Evolutionary conservation across 2,888 invertebrate species (phyloP), one percentile per base, ranked within the genome.

Genomic region (Cryptus viduatorius): DNA sequence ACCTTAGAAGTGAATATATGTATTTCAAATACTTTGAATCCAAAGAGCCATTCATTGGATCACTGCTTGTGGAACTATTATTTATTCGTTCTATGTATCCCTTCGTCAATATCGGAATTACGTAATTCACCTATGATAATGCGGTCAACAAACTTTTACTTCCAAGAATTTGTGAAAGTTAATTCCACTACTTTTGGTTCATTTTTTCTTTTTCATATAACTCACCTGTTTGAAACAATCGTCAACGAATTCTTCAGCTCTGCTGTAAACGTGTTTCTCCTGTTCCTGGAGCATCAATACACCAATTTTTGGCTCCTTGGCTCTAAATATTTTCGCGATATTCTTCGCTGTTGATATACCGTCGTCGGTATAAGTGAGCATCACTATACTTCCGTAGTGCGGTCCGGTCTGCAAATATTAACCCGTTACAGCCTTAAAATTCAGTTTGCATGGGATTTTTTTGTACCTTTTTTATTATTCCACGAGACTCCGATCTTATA

Each of bases 211-310:
- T 14, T 31, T 3, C 37, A 3, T 14, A 72, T 7, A 42, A 56
- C 14, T 89, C 90, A 95, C 95, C 94, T 95, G 95, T 91, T 94
- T 94, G 91, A 95, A 95, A 91, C 95, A 94, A 90, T 95, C 94
- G 61, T 95, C 94, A 31, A 95, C 95, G 86, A 94, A 95, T 85
- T 94, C 95, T 85, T 95, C 95, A 72, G 95, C 95, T 89, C 94
- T 95, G 88, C 94, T 94, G 86, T 94, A 94, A 7, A 95, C 94
- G 85, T 94, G 94, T 85, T 94, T 94, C 86, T 93, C 94, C 89
- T 94, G 94, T 83, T 95, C 94, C 89, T 94, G 94, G 8, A 95
- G 92, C 93, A 90, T 93, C 89, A 86, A 90, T 86, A 85, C 92
- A 64, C 90, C 94, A 86, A 90, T 95, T 94, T 84, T 92, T 86